Evolutionary conservation across 2,797 vertebrate species (phyloP).

Genomic region (Aeoliscus strigatus): DNA sequence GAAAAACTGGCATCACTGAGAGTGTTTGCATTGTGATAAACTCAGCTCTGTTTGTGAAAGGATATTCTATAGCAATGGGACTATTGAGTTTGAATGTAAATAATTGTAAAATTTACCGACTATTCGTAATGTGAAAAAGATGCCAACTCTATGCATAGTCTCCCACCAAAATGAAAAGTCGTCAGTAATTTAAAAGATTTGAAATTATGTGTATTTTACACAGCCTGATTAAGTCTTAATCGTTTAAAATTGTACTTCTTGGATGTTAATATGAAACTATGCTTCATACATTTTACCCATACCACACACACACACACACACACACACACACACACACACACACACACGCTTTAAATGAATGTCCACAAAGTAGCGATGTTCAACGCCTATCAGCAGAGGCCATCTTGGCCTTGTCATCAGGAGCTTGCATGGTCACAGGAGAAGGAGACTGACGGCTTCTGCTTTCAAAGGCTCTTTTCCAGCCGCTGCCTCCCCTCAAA

Average conservation of each 20-base stretch:
- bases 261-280: no score
- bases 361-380: slow-evolving; percentile 77
- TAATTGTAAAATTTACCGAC: slow-evolving; percentile 2
- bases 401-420: slow-evolving; percentile 74
- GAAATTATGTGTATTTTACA: no score
- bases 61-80: slow-evolving; percentile 11
- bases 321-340: slow-evolving; percentile 8
- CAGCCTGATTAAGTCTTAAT: no score
- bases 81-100: slow-evolving; percentile 17
- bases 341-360: slow-evolving; percentile 43
- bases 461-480: slow-evolving; percentile 67
- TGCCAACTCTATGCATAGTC: no score
- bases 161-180: no score
- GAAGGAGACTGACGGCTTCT: slow-evolving; percentile 52
- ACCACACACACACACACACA: no score
- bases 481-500: slow-evolving; percentile 53
- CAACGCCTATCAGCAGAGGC: slow-evolving; percentile 71
- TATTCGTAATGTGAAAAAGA: no score
- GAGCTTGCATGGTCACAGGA: slow-evolving; percentile 62
- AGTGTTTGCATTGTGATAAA: slow-evolving; percentile 29
- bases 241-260: no score
- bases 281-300: no score
- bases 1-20: slow-evolving; percentile 34
- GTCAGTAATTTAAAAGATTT: no score
- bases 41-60: slow-evolving; percentile 12